phyloP scores from a whole-genome alignment of 1,140 invertebrate genomes.

The Luehdorfia chinensis region DNA sequence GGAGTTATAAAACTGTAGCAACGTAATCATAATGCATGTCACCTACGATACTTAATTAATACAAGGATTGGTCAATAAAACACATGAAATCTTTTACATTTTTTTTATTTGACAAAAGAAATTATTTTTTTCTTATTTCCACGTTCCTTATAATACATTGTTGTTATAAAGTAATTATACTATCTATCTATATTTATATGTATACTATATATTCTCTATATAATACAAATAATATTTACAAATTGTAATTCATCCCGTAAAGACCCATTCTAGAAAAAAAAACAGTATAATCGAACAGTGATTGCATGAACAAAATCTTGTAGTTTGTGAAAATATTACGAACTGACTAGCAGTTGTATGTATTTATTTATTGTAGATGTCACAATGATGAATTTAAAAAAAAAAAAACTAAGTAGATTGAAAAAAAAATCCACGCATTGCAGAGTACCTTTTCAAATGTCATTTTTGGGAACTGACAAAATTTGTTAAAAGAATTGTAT shows the following conservation, averaged over 20 bases:
- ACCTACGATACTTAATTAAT: too few relatives aligned
- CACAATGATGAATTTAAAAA: too few relatives aligned
- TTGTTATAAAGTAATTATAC: constrained; percentile 69
- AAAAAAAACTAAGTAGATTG: too few relatives aligned
- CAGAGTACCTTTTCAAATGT: too few relatives aligned
- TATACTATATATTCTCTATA: constrained; percentile 66
- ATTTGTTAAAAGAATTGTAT: too few relatives aligned
- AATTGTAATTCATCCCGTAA: constrained; percentile 53
- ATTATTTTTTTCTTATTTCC: constrained; percentile 69
- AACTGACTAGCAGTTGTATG: constrained; percentile 12
- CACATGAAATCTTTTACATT: constrained; percentile 53
- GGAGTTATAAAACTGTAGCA: too few relatives aligned
- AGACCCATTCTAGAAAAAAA: constrained; percentile 49
- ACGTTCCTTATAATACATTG: constrained; percentile 68
- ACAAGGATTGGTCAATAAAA: too few relatives aligned
- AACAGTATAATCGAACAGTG: constrained; percentile 25
- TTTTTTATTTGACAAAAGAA: constrained; percentile 75
- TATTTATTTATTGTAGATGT: too few relatives aligned
- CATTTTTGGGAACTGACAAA: too few relatives aligned
- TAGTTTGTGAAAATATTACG: constrained; percentile 23
- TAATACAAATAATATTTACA: constrained; percentile 74
- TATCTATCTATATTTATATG: constrained; percentile 71
- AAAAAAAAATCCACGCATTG: too few relatives aligned
- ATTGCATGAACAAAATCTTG: constrained; percentile 7
- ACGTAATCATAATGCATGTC: too few relatives aligned